Evolutionary conservation across 2,797 vertebrate genomes (phyloP), one percentile per base, ranked within the genome.

Genomic region (Molossus molossus): DNA sequence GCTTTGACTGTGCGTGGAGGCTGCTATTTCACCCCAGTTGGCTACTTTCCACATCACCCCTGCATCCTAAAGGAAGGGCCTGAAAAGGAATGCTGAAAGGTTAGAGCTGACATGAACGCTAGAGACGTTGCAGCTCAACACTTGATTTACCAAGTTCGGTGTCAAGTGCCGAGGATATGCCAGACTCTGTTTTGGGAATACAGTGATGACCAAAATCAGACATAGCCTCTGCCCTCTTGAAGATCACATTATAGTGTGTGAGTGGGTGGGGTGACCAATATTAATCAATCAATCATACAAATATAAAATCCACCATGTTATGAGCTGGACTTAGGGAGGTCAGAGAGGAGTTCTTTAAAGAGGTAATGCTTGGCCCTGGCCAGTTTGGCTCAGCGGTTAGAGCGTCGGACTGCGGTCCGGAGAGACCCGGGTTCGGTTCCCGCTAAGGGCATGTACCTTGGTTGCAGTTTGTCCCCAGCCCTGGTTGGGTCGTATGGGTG

Each of bases 21-120:
- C 50, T 87, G 84, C 58, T 90, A 50, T 82, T 62, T 80, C 72
- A 67, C 40, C 27, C 60, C 18, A 55, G 14, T 67, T 87, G 27
- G 60, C 53, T 81, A 27, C 50, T 72, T 91, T 89, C 79, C 73
- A 55, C 15, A 60, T 55, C 20, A 27, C 11, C 89, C 73, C 20
- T 75, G 50, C 37, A 55, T 50, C 48, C 48, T 90, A 48, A 17
- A 53, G 67, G 50, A 62, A 89, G n/a, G 27, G 64, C 58, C 76
- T 89, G 18, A 48, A 76, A 87, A 94, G 75, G 65, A 79, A 87
- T 50, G 67, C 93, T n/a, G 20, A 65, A 76, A 91, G 58, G 27
- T 60, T 70, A 73, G 21, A 69, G 65, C 18, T 76, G 70, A 60
- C 50, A 14, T n/a, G 70, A 94, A 65, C 40, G 40, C 27, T 17